Percentiles rank a stretch among this genome's conserved stretches.
phyloP scores from a whole-genome alignment of 2,888 invertebrate genomes.

The Tetanocera ferruginea region DNA sequence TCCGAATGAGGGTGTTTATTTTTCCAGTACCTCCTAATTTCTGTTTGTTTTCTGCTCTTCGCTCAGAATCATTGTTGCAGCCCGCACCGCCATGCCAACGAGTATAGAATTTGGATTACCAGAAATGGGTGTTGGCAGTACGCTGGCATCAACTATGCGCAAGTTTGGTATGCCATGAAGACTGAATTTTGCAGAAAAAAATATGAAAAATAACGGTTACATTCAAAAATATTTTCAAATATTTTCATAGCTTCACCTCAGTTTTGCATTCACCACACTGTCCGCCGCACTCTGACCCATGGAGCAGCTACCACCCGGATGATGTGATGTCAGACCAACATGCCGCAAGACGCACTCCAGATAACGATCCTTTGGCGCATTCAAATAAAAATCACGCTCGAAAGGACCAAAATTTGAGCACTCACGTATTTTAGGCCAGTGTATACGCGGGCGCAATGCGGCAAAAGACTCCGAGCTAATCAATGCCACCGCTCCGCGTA shows the following conservation, averaged over 20 bases:
- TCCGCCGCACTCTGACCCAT: slow-evolving; percentile 72
- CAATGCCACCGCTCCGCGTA: slow-evolving; percentile 73
- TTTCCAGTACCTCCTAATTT: no score
- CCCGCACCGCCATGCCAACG: slow-evolving; percentile 77
- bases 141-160: slow-evolving; percentile 84
- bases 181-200: slow-evolving; percentile 65
- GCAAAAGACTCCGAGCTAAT: slow-evolving; percentile 74
- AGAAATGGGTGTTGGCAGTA: slow-evolving; percentile 82
- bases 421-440: slow-evolving; percentile 76
- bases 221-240: slow-evolving; percentile 15
- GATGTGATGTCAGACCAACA: slow-evolving; percentile 80
- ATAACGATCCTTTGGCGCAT: slow-evolving; percentile 71
- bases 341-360: slow-evolving; percentile 77
- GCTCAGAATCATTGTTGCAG: slow-evolving; percentile 73
- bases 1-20: no score
- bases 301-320: slow-evolving; percentile 83
- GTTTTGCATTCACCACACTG: slow-evolving; percentile 78
- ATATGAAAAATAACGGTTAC: not conserved
- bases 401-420: slow-evolving; percentile 72
- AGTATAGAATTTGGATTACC: slow-evolving; percentile 82
- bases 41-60: slow-evolving; percentile 61
- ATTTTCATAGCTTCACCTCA: slow-evolving; percentile 71
- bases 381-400: slow-evolving; percentile 67
- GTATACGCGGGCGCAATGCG: slow-evolving; percentile 75
- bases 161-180: slow-evolving; percentile 76